phyloP scores from a whole-genome alignment of 2,113 vertebrate genomes.

The Coreoperca whiteheadi region DNA sequence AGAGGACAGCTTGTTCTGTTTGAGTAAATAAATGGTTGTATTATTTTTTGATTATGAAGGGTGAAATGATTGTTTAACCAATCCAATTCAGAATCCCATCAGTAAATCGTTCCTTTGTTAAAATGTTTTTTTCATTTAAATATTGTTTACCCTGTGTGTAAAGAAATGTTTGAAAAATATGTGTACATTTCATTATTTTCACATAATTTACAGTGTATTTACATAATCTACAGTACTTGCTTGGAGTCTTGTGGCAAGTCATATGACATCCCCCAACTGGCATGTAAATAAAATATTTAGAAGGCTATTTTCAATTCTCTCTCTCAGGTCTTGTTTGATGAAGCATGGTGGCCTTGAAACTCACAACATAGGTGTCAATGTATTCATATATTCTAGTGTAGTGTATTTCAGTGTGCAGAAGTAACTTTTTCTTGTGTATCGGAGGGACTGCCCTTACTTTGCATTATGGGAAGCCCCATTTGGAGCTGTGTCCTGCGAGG shows the following conservation, averaged over 20 bases:
- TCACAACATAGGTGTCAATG: conserved; percentile 4
- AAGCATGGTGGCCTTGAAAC: conserved; percentile 6
- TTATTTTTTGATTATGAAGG: neutral
- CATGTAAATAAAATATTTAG: conserved; percentile 13
- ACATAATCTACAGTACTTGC: neutral
- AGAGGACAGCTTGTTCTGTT: neutral
- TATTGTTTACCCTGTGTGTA: neutral
- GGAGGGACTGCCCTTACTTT: conserved; percentile 66
- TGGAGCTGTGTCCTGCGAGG: conserved; percentile 20
- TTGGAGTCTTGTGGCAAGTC: conserved; percentile 35
- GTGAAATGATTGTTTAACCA: neutral
- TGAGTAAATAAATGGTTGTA: neutral
- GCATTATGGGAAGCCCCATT: conserved; percentile 68
- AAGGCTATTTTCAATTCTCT: conserved; percentile 5
- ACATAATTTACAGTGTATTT: neutral
- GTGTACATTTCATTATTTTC: neutral
- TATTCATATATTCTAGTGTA: conserved; percentile 18
- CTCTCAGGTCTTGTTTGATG: conserved; percentile 5
- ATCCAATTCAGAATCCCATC: neutral
- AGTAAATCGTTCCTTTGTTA: neutral
- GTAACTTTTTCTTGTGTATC: neutral
- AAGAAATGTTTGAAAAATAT: neutral
- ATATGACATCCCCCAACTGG: neutral
- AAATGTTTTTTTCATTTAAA: neutral
- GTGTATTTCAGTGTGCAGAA: conserved; percentile 17